These are phyloP conservation scores for Plagiodera versicolora DNA, from an alignment of 2,888 invertebrate species.

Conservation along the genomic window DNA sequence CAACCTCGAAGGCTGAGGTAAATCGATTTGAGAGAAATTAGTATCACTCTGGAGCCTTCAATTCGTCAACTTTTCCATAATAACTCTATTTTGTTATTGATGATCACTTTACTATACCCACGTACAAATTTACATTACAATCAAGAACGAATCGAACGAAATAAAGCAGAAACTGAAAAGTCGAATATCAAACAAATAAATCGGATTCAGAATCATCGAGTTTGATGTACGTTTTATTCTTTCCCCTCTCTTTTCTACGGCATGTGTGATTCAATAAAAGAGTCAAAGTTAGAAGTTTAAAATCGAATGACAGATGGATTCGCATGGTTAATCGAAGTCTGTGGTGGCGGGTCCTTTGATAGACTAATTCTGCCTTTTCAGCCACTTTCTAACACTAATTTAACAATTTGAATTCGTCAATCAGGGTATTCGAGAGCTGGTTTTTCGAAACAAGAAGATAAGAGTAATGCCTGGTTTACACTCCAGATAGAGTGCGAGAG, in stretches of 20 bases:
- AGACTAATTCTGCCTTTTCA: conserved; percentile 34
- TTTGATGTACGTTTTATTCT: conserved; percentile 18
- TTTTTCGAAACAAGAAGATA: too few species aligned
- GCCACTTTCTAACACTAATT: conserved; percentile 27
- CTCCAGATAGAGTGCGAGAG: too few species aligned
- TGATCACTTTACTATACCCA: too few species aligned
- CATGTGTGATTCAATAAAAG: conserved; percentile 43
- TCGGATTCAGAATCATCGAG: conserved; percentile 40
- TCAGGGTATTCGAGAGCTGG: too few species aligned
- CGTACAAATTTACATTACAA: too few species aligned
- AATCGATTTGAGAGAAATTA: too few species aligned
- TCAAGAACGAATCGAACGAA: background rate
- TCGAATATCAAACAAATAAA: conserved; percentile 44
- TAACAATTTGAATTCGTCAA: conserved; percentile 11
- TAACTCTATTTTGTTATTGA: too few species aligned
- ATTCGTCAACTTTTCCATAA: too few species aligned
- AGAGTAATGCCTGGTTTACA: too few species aligned
- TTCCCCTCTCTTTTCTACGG: conserved; percentile 29
- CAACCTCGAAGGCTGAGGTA: too few species aligned
- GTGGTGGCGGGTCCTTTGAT: conserved; percentile 41
- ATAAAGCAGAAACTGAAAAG: conserved; percentile 7
- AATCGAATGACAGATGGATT: conserved; percentile 38
- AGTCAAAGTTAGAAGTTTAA: conserved; percentile 38
- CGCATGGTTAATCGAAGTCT: conserved; percentile 47
- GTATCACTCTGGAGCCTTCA: too few species aligned